Conservation (phyloP, 2,888 invertebrate genomes). For the Perizoma flavofasciatum region DNA sequence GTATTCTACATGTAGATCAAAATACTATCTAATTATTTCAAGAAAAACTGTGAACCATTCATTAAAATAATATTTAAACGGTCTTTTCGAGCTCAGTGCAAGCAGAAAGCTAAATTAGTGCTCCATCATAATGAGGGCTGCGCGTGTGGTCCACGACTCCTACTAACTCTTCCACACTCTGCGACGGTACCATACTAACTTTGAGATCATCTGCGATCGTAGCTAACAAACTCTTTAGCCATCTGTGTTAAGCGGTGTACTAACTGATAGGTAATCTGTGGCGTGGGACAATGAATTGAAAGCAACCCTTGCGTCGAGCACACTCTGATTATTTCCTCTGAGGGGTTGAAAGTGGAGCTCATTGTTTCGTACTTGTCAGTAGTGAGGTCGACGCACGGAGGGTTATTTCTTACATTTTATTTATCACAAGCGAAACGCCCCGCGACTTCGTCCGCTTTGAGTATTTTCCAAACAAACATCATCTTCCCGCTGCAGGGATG, state of each 20-base stretch:
- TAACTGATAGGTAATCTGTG: slow-evolving; percentile 15
- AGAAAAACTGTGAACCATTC: not conserved
- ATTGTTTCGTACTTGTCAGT: slow-evolving; percentile 60
- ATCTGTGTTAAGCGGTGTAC: slow-evolving; percentile 21
- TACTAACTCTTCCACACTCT: slow-evolving; percentile 13
- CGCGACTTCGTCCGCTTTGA: no score
- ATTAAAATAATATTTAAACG: slow-evolving; percentile 5
- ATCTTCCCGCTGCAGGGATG: not conserved
- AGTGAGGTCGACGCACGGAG: slow-evolving; percentile 54
- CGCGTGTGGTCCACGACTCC: slow-evolving; percentile 48
- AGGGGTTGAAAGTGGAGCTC: slow-evolving; percentile 56
- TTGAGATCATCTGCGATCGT: not conserved
- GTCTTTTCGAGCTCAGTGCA: slow-evolving; percentile 13
- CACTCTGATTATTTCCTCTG: slow-evolving; percentile 68
- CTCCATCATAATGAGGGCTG: slow-evolving; percentile 53
- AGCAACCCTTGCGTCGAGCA: slow-evolving; percentile 54
- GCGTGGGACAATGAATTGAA: slow-evolving; percentile 54
- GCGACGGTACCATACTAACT: slow-evolving; percentile 7
- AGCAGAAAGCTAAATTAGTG: slow-evolving; percentile 60
- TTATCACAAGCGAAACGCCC: not conserved
- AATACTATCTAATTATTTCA: not conserved
- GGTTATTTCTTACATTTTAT: slow-evolving; percentile 27
- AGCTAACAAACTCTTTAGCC: slow-evolving; percentile 3
- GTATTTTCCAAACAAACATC: not conserved
- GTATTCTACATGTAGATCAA: no score